Evolutionary conservation across 2,113 vertebrate genomes (phyloP).

Genomic region (Cyprinus carpio): DNA sequence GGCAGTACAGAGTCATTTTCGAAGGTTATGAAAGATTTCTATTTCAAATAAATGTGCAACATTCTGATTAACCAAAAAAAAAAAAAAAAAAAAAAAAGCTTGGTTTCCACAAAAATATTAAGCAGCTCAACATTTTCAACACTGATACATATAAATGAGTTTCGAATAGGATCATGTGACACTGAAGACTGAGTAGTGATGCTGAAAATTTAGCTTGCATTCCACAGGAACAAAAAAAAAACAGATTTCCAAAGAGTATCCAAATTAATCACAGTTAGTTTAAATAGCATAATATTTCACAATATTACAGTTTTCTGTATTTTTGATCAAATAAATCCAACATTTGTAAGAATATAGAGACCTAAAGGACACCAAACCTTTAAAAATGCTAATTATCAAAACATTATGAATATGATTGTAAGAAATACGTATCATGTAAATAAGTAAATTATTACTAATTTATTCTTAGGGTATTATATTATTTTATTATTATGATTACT

Average conservation of each 20-base stretch:
- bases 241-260: not conserved
- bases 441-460: too few relatives aligned
- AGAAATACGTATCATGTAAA: not conserved
- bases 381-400: not conserved
- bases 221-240: not conserved
- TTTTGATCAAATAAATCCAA: not conserved
- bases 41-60: not conserved
- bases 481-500: too few relatives aligned
- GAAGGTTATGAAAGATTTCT: not conserved
- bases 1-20: not conserved
- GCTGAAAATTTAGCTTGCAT: not conserved
- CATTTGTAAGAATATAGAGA: not conserved
- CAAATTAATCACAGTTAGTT: not conserved
- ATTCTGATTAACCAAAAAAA: not conserved
- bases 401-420: not conserved
- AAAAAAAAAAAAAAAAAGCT: not conserved
- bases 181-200: too few relatives aligned
- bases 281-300: not conserved
- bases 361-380: not conserved
- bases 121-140: not conserved
- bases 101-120: not conserved
- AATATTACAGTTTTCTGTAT: not conserved
- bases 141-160: not conserved
- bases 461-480: too few relatives aligned
- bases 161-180: too few relatives aligned